A percentile compares a stretch with the other conserved stretches of the same genome.
phyloP scores from a whole-genome alignment of 1,140 invertebrate genomes.

The Drosophila nikananu region DNA sequence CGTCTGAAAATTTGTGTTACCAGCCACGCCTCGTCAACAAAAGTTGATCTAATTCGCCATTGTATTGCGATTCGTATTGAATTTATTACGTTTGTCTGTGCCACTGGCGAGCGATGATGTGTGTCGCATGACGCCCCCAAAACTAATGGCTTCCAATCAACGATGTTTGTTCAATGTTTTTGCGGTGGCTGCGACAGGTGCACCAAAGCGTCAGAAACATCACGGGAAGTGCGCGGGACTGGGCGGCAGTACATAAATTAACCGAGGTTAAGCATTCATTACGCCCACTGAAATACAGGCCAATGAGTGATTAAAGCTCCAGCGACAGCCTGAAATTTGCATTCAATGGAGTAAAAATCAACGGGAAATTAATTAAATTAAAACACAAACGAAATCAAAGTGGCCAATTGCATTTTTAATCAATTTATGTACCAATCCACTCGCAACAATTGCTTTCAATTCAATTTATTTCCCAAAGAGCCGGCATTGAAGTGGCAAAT shows the following conservation, averaged over 20 bases:
- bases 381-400: slow-evolving; percentile 22
- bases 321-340: slow-evolving; percentile 7
- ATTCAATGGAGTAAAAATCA: slow-evolving; percentile 26
- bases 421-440: slow-evolving; percentile 31
- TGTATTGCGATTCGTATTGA: slow-evolving; percentile 57
- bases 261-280: slow-evolving; percentile 42
- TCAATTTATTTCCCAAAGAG: slow-evolving; percentile 18
- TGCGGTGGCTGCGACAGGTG: slow-evolving; percentile 54
- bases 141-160: slow-evolving; percentile 67
- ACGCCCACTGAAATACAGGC: slow-evolving; percentile 27
- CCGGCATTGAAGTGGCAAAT: slow-evolving; percentile 20
- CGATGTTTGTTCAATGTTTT: slow-evolving; percentile 58
- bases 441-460: slow-evolving; percentile 26
- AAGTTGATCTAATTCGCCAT: slow-evolving; percentile 69
- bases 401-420: slow-evolving; percentile 34
- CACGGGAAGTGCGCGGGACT: slow-evolving; percentile 11
- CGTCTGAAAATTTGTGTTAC: slow-evolving; percentile 19
- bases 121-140: slow-evolving; percentile 13
- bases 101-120: slow-evolving; percentile 3
- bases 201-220: slow-evolving; percentile 30
- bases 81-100: slow-evolving; percentile 44
- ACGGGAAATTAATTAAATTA: slow-evolving; percentile 40
- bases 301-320: slow-evolving; percentile 10
- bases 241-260: slow-evolving; percentile 29
- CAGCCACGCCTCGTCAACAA: slow-evolving; percentile 46